phyloP scores from a whole-genome alignment of 2,888 invertebrate genomes.

The Rhamphomyia laevipes region DNA sequence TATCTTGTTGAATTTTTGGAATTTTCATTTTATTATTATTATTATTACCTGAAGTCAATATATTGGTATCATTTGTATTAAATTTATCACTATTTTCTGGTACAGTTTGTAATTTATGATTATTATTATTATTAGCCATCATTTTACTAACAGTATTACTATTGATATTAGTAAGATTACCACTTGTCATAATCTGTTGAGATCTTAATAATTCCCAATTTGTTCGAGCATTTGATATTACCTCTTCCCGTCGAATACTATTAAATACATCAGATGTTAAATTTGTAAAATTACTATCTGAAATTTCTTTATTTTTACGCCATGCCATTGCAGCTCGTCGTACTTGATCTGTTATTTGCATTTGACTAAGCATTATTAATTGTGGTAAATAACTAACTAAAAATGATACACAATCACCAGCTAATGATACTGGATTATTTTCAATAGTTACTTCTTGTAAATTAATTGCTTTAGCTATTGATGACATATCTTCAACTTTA shows the following conservation, averaged over 20 bases:
- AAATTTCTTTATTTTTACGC: constrained; percentile 63
- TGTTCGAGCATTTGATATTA: constrained; percentile 74
- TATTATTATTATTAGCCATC: neutral
- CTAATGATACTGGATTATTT: constrained; percentile 69
- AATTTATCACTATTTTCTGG: neutral
- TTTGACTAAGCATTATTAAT: constrained; percentile 58
- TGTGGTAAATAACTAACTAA: constrained; percentile 68
- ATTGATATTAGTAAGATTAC: no score
- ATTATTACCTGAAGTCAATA: neutral
- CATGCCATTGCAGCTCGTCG: constrained; percentile 67
- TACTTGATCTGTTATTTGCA: constrained; percentile 70
- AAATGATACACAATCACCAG: constrained; percentile 72
- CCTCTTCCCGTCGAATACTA: constrained; percentile 60
- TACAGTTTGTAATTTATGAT: neutral
- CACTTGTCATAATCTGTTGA: constrained; percentile 34
- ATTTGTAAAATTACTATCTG: constrained; percentile 36
- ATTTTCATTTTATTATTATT: neutral
- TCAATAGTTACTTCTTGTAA: constrained; percentile 77
- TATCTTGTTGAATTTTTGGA: neutral
- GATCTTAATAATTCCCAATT: constrained; percentile 73
- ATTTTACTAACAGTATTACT: neutral
- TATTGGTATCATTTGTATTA: neutral
- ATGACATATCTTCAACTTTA: constrained; percentile 74
- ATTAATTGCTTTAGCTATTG: constrained; percentile 63
- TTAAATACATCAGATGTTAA: constrained; percentile 41